phyloP scores from a whole-genome alignment of 2,113 vertebrate genomes.

The Turdus rufiventris region DNA sequence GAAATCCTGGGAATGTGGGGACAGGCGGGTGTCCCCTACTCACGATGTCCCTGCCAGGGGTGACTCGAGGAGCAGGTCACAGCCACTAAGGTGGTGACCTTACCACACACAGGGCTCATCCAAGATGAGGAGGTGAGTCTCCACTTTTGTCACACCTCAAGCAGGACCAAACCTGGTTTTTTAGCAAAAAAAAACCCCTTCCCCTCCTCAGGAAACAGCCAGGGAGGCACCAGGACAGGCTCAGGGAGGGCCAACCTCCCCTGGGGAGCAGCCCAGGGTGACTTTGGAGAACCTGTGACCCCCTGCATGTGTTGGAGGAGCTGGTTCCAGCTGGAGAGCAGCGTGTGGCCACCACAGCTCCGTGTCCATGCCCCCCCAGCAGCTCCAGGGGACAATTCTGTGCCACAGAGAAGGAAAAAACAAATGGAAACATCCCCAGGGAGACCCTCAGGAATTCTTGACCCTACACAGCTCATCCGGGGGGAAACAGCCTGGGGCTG shows the following conservation, averaged over 20 bases:
- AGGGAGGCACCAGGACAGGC: background rate
- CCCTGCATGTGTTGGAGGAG: too few species aligned
- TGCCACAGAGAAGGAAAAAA: background rate
- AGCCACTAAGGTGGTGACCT: slow-evolving; percentile 49
- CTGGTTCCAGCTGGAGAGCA: background rate
- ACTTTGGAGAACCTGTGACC: too few species aligned
- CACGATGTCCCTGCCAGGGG: accelerated
- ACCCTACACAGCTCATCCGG: background rate
- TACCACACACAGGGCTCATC: slow-evolving; percentile 73
- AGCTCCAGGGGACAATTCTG: background rate
- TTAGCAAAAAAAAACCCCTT: accelerated
- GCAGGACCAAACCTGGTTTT: background rate
- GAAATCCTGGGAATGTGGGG: too few species aligned
- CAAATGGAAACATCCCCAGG: background rate
- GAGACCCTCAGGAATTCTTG: background rate
- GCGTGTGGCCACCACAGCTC: background rate
- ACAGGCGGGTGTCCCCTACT: background rate
- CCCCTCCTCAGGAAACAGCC: background rate
- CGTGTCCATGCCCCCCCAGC: background rate
- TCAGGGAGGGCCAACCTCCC: background rate
- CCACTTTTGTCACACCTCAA: background rate
- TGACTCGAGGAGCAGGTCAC: background rate
- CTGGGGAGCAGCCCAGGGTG: too few species aligned
- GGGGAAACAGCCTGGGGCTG: background rate
- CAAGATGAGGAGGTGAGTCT: slow-evolving; percentile 52